Evolutionary conservation across 2,113 vertebrate species (phyloP).

Genomic region (Epinephelus moara): DNA sequence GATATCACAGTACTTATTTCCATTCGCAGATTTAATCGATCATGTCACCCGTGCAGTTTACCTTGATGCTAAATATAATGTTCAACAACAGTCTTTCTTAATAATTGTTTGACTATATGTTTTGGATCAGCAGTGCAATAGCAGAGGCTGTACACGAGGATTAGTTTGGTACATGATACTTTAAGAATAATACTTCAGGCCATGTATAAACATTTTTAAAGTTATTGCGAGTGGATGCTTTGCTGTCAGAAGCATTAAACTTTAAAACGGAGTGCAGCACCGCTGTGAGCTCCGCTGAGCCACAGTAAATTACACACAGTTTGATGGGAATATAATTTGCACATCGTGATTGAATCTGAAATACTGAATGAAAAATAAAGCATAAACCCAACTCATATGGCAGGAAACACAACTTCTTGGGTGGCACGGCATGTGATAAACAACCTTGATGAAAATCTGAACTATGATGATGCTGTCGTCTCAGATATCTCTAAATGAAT

Average conservation of each 20-base stretch:
- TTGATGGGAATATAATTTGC: slow-evolving; percentile 69
- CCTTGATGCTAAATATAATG: slow-evolving; percentile 11
- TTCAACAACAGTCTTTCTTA: neutral
- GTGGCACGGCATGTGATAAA: slow-evolving; percentile 71
- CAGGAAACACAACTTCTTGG: slow-evolving; percentile 68
- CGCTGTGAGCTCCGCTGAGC: slow-evolving; percentile 37
- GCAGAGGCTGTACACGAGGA: slow-evolving; percentile 19
- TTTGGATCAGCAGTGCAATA: neutral
- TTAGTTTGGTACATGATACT: slow-evolving; percentile 15
- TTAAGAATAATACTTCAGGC: slow-evolving; percentile 63
- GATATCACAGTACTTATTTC: slow-evolving; percentile 14
- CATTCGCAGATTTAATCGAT: slow-evolving; percentile 39
- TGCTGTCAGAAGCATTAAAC: slow-evolving; percentile 66
- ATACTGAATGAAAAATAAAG: slow-evolving; percentile 70
- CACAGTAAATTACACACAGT: slow-evolving; percentile 59
- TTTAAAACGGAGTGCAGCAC: slow-evolving; percentile 50
- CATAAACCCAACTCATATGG: slow-evolving; percentile 54
- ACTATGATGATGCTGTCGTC: slow-evolving; percentile 52
- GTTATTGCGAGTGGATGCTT: slow-evolving; percentile 55
- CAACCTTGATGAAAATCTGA: slow-evolving; percentile 63
- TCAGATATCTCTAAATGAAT: slow-evolving; percentile 57
- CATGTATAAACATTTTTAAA: slow-evolving; percentile 59
- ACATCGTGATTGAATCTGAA: slow-evolving; percentile 67
- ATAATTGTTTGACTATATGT: neutral
- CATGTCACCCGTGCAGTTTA: slow-evolving; percentile 42